Evolutionary conservation across 64 coral and sea anemone genomes (phyloP), one percentile per base, ranked within the genome.

Genomic region (Dendronephthya gigantea): DNA sequence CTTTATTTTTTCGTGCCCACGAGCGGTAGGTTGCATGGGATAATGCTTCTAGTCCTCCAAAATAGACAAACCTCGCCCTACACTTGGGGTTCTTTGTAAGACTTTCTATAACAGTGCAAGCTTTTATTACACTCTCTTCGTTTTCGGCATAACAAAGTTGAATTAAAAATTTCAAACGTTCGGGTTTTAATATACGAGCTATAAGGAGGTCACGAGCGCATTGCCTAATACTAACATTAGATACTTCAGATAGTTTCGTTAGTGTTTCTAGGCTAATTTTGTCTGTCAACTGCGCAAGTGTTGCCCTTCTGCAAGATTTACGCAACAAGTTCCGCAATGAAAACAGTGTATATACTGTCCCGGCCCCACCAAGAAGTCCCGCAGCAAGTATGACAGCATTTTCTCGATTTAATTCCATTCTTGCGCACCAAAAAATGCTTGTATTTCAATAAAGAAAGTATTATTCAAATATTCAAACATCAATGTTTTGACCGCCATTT

Each of bases 171-270:
- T 89, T 85, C 11, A 98, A 84, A 29, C 93, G 91, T 5, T 79
- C 39, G 5, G 91, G 83, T 82, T 93, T 92, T 86, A 93, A 87
- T 14, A 92, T 92, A 43, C 90, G 92, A 39, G 91, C 90, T 19
- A 90, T 35, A 17, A 98, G 66, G 10, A 98, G 40, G 41, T 98
- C 87, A 55, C 93, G 89, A 23, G 92, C 95, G 33, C 95, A 93
- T n/a, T 88, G 68, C 40, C 85, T 89, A 19, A 98, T 16, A 31
- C 92, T 83, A 22, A 93, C 41, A 45, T 93, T 93, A 6, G 92
- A 52, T 58, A 92, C 93, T 56, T 91, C 87, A 4, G 83, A 89
- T 31, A 98, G 69, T 56, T 88, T 35, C 82, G 84, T 89, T 22
- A 98, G 87, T 81, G 93, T 90, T 11, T 90, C 84, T n/a, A 92